Evolutionary conservation across 2,113 vertebrate genomes (phyloP).

Genomic region (Anguilla japonica): DNA sequence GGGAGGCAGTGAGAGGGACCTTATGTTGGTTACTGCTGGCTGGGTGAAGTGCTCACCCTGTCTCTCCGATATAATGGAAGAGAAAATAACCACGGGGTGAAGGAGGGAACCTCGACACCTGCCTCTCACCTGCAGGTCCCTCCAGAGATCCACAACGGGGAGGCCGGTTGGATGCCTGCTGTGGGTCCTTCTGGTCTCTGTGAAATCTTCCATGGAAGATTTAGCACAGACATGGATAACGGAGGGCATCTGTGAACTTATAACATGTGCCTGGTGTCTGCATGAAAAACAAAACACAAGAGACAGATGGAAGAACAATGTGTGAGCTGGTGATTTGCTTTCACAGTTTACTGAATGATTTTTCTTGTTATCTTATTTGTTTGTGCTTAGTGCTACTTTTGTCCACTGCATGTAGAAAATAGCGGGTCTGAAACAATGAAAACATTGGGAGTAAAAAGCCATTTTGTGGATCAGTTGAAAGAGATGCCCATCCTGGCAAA

Average conservation of each 20-base stretch:
- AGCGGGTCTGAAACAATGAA: conserved; percentile 46
- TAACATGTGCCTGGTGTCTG: background rate
- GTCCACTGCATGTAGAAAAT: conserved; percentile 57
- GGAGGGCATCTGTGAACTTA: conserved; percentile 54
- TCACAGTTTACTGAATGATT: no score
- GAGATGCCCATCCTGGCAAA: conserved; percentile 58
- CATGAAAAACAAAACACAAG: conserved; percentile 4
- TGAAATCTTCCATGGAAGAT: background rate
- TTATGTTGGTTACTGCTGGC: conserved; percentile 40
- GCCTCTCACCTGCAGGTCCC: conserved; percentile 50
- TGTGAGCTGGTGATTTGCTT: background rate
- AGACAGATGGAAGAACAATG: conserved; percentile 6
- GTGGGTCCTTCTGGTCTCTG: conserved; percentile 19
- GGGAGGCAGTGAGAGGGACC: conserved; percentile 37
- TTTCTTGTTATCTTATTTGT: no score
- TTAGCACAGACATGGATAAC: conserved; percentile 11
- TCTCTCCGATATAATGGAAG: conserved; percentile 51
- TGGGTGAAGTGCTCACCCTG: conserved; percentile 39
- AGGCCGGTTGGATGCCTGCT: conserved; percentile 27
- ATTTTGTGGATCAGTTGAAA: conserved; percentile 66
- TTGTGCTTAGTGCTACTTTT: conserved; percentile 39
- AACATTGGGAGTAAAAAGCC: conserved; percentile 47
- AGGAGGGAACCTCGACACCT: conserved; percentile 41
- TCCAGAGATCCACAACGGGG: conserved; percentile 39
- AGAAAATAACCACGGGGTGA: conserved; percentile 26